Conservation (phyloP, 2,888 invertebrate genomes). For the Cantharis lateralis region DNA sequence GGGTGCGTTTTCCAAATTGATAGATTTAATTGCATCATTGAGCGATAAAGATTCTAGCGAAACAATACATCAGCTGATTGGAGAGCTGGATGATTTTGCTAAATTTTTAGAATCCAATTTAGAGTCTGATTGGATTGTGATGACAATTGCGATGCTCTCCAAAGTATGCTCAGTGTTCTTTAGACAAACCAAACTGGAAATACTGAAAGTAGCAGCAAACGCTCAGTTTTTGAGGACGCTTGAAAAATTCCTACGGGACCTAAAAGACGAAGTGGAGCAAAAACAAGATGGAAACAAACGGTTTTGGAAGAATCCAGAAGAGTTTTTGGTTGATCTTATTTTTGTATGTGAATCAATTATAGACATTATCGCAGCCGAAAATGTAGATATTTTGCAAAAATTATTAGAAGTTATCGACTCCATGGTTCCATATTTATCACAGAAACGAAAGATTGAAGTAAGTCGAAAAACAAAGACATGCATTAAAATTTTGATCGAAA, state of each 20-base stretch:
- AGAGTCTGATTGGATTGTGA: background rate
- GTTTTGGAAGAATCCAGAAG: slow-evolving; percentile 36
- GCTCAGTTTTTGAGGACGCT: slow-evolving; percentile 37
- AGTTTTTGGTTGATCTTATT: slow-evolving; percentile 40
- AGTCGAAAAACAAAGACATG: slow-evolving; percentile 50
- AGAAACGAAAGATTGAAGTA: slow-evolving; percentile 24
- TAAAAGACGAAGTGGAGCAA: slow-evolving; percentile 28
- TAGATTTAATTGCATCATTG: no score
- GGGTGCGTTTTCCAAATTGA: no score
- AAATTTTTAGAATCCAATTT: no score
- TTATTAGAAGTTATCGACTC: slow-evolving; percentile 39
- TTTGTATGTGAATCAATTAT: slow-evolving; percentile 49
- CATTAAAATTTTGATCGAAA: slow-evolving; percentile 48
- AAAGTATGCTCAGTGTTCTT: slow-evolving; percentile 53
- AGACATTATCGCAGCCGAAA: slow-evolving; percentile 43
- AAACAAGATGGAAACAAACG: slow-evolving; percentile 29
- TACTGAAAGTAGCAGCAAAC: slow-evolving; percentile 32
- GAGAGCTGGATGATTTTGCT: no score
- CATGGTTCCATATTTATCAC: slow-evolving; percentile 31
- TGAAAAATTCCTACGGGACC: slow-evolving; percentile 30
- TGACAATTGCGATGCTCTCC: slow-evolving; percentile 52
- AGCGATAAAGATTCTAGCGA: no score
- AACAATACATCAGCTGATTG: no score
- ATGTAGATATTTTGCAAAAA: slow-evolving; percentile 43
- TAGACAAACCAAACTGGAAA: slow-evolving; percentile 28